Percentiles rank a stretch among this genome's conserved stretches.
These are phyloP conservation scores for Actias luna DNA, from an alignment of 2,888 invertebrate genomes.

Conservation along the genomic window DNA sequence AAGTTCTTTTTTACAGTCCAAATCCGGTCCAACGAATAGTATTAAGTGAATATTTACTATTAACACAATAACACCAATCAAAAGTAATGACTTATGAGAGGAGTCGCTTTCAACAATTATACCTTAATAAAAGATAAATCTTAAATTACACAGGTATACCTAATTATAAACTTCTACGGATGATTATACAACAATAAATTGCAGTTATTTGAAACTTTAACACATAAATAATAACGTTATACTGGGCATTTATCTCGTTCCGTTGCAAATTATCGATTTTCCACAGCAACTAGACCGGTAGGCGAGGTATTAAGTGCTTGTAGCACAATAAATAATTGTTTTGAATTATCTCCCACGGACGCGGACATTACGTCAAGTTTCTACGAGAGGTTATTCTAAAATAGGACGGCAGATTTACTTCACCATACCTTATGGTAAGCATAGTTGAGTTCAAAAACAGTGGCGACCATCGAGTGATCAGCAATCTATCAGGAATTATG, in stretches of 20 bases:
- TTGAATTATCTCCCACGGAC: slow-evolving; percentile 43
- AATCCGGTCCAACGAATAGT: neutral
- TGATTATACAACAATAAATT: slow-evolving; percentile 32
- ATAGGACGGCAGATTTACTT: too few species aligned
- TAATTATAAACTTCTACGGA: neutral
- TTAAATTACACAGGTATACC: neutral
- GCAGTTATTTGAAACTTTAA: slow-evolving; percentile 39
- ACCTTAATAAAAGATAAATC: neutral
- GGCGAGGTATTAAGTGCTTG: slow-evolving; percentile 43
- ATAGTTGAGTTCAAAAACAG: too few species aligned
- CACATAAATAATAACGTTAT: slow-evolving; percentile 39
- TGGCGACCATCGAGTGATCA: too few species aligned
- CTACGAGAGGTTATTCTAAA: slow-evolving; percentile 2
- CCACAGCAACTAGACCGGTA: slow-evolving; percentile 34
- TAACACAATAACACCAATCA: neutral
- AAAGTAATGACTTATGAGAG: neutral
- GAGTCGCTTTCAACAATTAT: neutral
- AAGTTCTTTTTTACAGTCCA: too few species aligned
- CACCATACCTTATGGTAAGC: too few species aligned
- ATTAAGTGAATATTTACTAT: neutral
- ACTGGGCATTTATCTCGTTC: slow-evolving; percentile 32
- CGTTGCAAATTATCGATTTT: slow-evolving; percentile 40
- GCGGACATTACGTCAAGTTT: slow-evolving; percentile 10
- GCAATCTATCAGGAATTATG: too few species aligned
- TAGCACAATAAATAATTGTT: slow-evolving; percentile 52